phyloP scores from a whole-genome alignment of 2,113 vertebrate genomes.

The Cyphomyrus discorhynchus region DNA sequence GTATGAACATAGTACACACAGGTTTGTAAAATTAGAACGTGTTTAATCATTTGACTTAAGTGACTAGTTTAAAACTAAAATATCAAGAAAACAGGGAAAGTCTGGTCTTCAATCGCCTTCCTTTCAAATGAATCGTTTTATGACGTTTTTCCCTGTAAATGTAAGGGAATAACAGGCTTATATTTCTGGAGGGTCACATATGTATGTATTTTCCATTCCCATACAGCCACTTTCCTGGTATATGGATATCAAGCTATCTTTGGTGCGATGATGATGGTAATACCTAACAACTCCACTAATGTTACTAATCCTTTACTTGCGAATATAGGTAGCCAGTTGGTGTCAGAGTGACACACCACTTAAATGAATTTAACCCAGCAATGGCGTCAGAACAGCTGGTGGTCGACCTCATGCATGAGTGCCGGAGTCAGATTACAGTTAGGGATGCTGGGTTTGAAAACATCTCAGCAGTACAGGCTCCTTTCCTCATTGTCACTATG shows the following conservation, averaged over 20 bases:
- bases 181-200: neutral
- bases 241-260: neutral
- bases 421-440: neutral
- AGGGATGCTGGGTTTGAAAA: neutral
- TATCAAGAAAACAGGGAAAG: neutral
- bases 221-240: neutral
- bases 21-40: neutral
- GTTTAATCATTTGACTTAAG: neutral
- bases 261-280: constrained; percentile 18
- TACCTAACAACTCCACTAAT: constrained; percentile 3
- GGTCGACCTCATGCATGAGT: neutral
- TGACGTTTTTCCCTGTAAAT: neutral
- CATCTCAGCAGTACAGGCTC: neutral
- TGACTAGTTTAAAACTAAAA: neutral
- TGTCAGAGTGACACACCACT: neutral
- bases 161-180: neutral
- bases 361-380: constrained; percentile 14
- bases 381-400: neutral
- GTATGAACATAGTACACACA: neutral
- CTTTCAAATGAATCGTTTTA: neutral
- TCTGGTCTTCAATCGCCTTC: neutral
- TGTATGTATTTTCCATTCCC: neutral
- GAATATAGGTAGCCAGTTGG: constrained; percentile 4
- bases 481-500: constrained; percentile 4
- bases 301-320: constrained; percentile 16